phyloP scores from a whole-genome alignment of 1,140 invertebrate species.

The Zaprionus inermis region DNA sequence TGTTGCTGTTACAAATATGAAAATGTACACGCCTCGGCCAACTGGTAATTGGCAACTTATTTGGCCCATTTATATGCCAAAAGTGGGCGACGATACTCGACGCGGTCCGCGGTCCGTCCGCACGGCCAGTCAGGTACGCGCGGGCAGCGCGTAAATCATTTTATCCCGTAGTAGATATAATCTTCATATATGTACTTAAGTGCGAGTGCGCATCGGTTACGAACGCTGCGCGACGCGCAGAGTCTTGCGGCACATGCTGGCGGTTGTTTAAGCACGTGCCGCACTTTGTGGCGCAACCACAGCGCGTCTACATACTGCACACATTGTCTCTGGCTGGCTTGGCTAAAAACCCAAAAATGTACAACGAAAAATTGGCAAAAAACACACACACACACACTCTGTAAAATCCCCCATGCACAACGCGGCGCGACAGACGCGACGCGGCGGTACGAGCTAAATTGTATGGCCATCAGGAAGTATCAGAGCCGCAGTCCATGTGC shows the following conservation, averaged over 20 bases:
- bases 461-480: conserved; percentile 28
- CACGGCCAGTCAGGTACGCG: conserved; percentile 1
- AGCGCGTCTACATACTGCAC: neutral
- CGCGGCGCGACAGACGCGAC: neutral
- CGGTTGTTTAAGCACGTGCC: conserved; percentile 30
- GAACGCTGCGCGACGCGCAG: neutral
- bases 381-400: conserved; percentile 1
- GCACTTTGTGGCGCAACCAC: conserved; percentile 12
- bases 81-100: conserved; percentile 7
- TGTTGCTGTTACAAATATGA: conserved; percentile 41
- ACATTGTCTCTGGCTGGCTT: conserved; percentile 17
- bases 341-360: conserved; percentile 22
- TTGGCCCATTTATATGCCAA: conserved; percentile 44
- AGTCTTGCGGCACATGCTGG: conserved; percentile 8
- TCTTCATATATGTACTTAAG: conserved; percentile 39
- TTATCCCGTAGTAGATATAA: conserved; percentile 70
- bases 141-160: conserved; percentile 68
- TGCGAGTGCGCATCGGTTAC: conserved; percentile 7
- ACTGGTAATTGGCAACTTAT: conserved; percentile 72
- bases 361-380: neutral
- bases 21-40: conserved; percentile 60
- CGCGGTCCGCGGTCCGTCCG: neutral
- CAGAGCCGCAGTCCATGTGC: conserved; percentile 50
- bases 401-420: neutral
- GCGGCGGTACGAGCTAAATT: conserved; percentile 10